Base-by-base conservation (phyloP, 2,888 invertebrate genomes). In the Fragum whitleyi region DNA sequence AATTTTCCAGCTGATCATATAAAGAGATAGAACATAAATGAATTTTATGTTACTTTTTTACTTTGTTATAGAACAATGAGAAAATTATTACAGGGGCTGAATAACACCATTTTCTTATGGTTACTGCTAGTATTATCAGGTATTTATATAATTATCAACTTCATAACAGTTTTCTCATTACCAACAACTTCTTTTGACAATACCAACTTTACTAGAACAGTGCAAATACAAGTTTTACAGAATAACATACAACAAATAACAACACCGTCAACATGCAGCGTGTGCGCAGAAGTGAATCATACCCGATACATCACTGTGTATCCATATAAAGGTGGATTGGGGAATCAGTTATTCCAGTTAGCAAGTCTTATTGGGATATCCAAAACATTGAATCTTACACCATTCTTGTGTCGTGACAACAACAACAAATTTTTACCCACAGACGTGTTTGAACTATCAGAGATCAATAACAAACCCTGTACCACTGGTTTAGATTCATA, bases 331-430 rank as follows among this genome's bases (percentile, higher is more conserved):
- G 85, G 87, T 7, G 47, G 81, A 14, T 65, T 87, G 28, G 83
- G 87, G 3, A 85, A 87, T 59, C 83, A 83, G 69, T 77, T 87
- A 80, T 87, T 87, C 57, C 82, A 85, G 68, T 71, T 84, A 26
- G 85, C 87, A 16, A 78, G 77, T 14, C 51, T 87, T 65, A 57
- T 82, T 3, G 87, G 87, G 7, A 80, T 84, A 21, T 82, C 87
- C 9, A 36, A 62, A 2, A 51, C 9, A 3, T 75, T 77, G 28
- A 73, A 81, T 26, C 74, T 74, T n/a, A 47, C 53, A 14, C 59
- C 80, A n/a, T 79, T 86, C 36, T 47, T 87, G n/a, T 47, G 32
- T 21, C 2, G 14, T n/a, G n/a, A 47, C 47, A 39, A 23, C 14
- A n/a, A 47, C 29, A n/a, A 61, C 29, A 32, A 32, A 1, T 36